Percentiles rank a stretch among this genome's conserved stretches.
Evolutionary conservation across 1,140 invertebrate genomes (phyloP).

Genomic region (Eumaeus atala): DNA sequence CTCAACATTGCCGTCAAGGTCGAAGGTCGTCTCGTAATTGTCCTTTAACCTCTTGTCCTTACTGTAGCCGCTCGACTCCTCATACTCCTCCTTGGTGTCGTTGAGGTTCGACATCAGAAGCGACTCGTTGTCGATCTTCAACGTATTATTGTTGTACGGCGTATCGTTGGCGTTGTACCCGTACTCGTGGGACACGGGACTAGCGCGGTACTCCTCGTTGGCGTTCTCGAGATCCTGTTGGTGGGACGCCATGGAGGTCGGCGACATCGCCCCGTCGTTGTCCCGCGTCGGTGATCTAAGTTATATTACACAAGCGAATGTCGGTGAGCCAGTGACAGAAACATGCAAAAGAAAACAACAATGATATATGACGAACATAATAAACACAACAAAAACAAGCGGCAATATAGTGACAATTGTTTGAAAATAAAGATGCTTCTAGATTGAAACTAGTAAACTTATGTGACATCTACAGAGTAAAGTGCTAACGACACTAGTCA

Average conservation of each 20-base stretch:
- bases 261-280: slow-evolving; percentile 63
- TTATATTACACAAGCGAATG: slow-evolving; percentile 61
- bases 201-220: slow-evolving; percentile 53
- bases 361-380: slow-evolving; percentile 50
- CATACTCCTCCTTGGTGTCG: slow-evolving; percentile 62
- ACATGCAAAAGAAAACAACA: slow-evolving; percentile 64
- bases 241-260: slow-evolving; percentile 51
- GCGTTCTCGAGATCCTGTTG: slow-evolving; percentile 48
- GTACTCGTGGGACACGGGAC: slow-evolving; percentile 47
- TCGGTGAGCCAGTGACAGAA: slow-evolving; percentile 64
- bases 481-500: slow-evolving; percentile 13
- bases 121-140: slow-evolving; percentile 67
- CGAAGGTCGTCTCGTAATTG: slow-evolving; percentile 89
- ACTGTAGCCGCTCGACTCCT: neutral
- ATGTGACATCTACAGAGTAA: slow-evolving; percentile 24
- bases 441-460: slow-evolving; percentile 9
- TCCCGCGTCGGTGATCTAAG: slow-evolving; percentile 60
- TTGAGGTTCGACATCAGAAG: slow-evolving; percentile 62
- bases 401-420: slow-evolving; percentile 22
- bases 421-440: slow-evolving; percentile 13
- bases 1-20: slow-evolving; percentile 89
- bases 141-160: slow-evolving; percentile 67
- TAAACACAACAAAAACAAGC: slow-evolving; percentile 39
- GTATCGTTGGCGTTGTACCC: slow-evolving; percentile 44
- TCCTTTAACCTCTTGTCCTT: slow-evolving; percentile 68